Base-by-base conservation (phyloP, 2,888 invertebrate genomes). In the Pardosa pseudoannulata region DNA sequence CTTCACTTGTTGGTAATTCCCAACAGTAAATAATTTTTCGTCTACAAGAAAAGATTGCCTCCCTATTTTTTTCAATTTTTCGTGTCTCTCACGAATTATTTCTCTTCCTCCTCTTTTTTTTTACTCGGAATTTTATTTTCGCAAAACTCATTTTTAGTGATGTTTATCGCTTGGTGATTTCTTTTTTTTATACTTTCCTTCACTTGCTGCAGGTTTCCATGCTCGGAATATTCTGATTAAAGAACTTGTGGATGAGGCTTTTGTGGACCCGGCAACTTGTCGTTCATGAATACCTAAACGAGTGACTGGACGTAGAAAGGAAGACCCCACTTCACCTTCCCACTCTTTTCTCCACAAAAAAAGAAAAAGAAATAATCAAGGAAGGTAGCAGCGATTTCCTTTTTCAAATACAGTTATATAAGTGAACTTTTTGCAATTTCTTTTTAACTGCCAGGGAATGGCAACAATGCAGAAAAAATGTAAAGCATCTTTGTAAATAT, bases 1-100 rank as follows among this genome's bases (percentile, higher is more conserved):
- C 31, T 23, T 62, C 23, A 75, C 75, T 75, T 74, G 75, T 71
- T 62, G 76, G 27, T 19, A 50, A n/a, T 29, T 67, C 56, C 56
- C 75, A 70, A 28, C 72, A 78, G 78, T 81, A 81, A 81, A 81
- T 81, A 81, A 81, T 81, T 81, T n/a, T 81, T 81, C 50, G 74
- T 36, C 81, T 81, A 81, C 74, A 73, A 81, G 80, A 67, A 50
- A 32, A 16, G 39, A 46, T 29, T 29, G 65, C 46, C 65, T 29
- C 41, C 41, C 9, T 32, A 62, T 74, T 27, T 56, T 78, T 27
- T 32, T 67, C 19, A 29, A 28, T 65, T 29, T 28, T n/a, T 65
- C 6, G 16, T 16, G 11, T 11, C 6, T 36, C 6, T 36, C 41
- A 16, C 9, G 41, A 46, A 16, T 65, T 28, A 65, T 29, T 29